These are phyloP conservation scores for Perdita meconis DNA, from an alignment of 2,888 invertebrate species.

Conservation along the genomic window DNA sequence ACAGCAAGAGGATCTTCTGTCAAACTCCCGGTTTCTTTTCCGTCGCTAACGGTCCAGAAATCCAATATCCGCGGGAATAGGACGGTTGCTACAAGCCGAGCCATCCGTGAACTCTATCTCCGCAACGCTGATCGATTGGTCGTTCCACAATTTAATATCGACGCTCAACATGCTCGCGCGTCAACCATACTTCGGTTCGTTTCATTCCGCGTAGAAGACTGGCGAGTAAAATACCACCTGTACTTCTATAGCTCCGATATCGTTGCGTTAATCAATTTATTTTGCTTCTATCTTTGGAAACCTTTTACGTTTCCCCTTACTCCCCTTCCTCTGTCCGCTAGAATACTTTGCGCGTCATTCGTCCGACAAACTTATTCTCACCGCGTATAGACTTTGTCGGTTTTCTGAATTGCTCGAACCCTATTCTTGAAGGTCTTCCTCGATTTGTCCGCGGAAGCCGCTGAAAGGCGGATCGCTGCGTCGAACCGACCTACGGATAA, in stretches of 20 bases:
- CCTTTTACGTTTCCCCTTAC: no score
- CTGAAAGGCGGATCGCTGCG: background rate
- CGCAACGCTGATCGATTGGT: conserved; percentile 73
- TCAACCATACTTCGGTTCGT: conserved; percentile 47
- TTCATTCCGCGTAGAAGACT: conserved; percentile 59
- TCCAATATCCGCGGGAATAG: conserved; percentile 43
- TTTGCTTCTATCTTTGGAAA: no score
- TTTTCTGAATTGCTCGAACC: background rate
- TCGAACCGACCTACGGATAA: background rate
- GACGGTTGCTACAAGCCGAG: conserved; percentile 14
- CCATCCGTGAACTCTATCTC: conserved; percentile 57
- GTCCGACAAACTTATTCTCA: no score
- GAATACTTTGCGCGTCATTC: background rate
- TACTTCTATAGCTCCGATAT: no score
- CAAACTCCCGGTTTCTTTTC: conserved; percentile 1
- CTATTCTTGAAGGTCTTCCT: conserved; percentile 6
- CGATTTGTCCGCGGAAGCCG: background rate
- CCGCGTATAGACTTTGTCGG: background rate
- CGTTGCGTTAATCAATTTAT: no score
- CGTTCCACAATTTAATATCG: conserved; percentile 79
- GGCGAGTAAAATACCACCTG: conserved; percentile 33
- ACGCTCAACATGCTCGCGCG: conserved; percentile 68
- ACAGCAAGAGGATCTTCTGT: conserved; percentile 8
- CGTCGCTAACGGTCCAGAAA: conserved; percentile 31
- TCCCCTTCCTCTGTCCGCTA: background rate